Conservation (phyloP, 1,140 invertebrate genomes). For the Aphidius gifuensis region DNA sequence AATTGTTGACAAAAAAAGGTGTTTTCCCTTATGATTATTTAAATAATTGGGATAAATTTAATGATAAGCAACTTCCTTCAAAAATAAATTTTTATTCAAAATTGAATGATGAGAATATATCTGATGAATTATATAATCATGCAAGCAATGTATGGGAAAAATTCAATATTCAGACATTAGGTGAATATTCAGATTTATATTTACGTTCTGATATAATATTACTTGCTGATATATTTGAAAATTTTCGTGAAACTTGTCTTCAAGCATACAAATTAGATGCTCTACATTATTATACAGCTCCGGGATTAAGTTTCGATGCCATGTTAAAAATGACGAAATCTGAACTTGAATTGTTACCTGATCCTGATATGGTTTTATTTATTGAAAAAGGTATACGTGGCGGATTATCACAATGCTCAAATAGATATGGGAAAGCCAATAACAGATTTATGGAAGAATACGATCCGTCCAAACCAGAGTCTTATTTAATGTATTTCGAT, state of each 20-base stretch:
- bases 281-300: too few relatives aligned
- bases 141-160: not conserved
- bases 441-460: not conserved
- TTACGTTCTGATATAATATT: constrained; percentile 19
- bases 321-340: too few relatives aligned
- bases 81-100: constrained; percentile 45
- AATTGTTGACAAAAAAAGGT: constrained; percentile 26
- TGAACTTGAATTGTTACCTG: too few relatives aligned
- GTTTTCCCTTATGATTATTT: constrained; percentile 44
- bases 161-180: constrained; percentile 1
- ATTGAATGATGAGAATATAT: constrained; percentile 36
- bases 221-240: not conserved
- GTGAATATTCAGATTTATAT: constrained; percentile 2
- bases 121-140: constrained; percentile 9
- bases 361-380: too few relatives aligned
- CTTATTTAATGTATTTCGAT: constrained; percentile 12
- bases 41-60: constrained; percentile 31
- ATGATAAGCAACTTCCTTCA: constrained; percentile 38
- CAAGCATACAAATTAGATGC: too few relatives aligned
- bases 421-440: not conserved
- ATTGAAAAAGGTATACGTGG: too few relatives aligned
- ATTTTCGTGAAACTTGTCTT: too few relatives aligned
- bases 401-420: too few relatives aligned
- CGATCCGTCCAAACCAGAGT: not conserved
- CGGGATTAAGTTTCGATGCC: too few relatives aligned